phyloP scores from a whole-genome alignment of 2,797 vertebrate species.

The Oceanodroma leucorhoa region DNA sequence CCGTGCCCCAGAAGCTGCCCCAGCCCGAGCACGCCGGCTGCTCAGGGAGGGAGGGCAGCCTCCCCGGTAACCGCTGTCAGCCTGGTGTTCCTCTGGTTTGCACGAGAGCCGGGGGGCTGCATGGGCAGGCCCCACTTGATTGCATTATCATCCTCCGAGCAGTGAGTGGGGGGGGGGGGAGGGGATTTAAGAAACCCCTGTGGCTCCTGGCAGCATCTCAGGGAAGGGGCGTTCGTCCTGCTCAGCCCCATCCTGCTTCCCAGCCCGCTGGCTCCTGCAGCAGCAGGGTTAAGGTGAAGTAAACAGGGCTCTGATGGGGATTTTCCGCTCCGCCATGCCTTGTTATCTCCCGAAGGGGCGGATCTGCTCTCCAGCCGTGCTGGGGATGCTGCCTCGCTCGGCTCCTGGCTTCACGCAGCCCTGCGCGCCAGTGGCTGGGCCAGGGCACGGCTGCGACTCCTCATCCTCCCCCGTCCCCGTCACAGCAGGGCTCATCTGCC shows the following conservation, averaged over 20 bases:
- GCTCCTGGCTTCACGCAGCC: neutral
- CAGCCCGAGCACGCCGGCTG: rapidly evolving
- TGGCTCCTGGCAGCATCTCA: neutral
- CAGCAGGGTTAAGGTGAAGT: neutral
- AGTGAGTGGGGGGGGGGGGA: rapidly evolving
- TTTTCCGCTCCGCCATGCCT: neutral
- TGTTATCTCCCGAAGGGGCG: neutral
- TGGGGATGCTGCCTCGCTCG: neutral
- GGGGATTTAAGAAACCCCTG: neutral
- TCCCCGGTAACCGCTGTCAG: neutral
- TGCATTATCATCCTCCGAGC: neutral
- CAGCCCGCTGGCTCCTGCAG: neutral
- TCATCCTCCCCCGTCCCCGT: rapidly evolving
- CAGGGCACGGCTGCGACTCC: neutral
- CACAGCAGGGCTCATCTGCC: neutral
- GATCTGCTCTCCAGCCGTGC: neutral
- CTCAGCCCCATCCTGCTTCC: neutral
- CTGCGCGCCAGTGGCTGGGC: neutral
- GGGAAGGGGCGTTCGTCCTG: rapidly evolving
- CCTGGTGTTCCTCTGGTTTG: no score
- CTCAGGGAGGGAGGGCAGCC: neutral
- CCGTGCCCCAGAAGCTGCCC: neutral
- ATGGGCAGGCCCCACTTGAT: neutral
- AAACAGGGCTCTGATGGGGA: neutral
- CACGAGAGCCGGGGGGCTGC: neutral